Percentiles rank a stretch among this genome's conserved stretches.
These are phyloP conservation scores for Autographa gamma DNA, from an alignment of 2,888 invertebrate species.

Conservation along the genomic window DNA sequence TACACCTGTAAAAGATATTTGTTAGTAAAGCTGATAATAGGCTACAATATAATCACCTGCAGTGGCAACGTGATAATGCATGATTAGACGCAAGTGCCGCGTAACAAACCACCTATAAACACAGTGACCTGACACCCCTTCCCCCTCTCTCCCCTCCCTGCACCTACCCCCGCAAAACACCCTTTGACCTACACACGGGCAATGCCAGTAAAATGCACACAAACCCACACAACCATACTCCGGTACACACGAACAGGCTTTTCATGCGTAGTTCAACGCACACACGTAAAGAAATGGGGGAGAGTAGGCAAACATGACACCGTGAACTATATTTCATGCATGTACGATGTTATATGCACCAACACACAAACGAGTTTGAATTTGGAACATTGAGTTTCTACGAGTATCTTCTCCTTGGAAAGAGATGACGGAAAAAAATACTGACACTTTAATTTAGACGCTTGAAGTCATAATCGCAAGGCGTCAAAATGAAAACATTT, in stretches of 20 bases:
- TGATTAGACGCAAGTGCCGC: slow-evolving; percentile 72
- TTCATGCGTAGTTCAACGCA: slow-evolving; percentile 49
- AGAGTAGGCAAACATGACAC: slow-evolving; percentile 65
- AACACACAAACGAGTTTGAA: slow-evolving; percentile 44
- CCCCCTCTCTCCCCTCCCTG: slow-evolving; percentile 54
- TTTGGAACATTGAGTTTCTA: slow-evolving; percentile 51
- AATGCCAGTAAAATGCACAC: slow-evolving; percentile 59
- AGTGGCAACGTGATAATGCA: slow-evolving; percentile 69
- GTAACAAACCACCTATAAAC: slow-evolving; percentile 78
- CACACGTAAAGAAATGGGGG: slow-evolving; percentile 59
- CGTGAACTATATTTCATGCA: slow-evolving; percentile 66
- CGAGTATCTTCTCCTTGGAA: slow-evolving; percentile 59
- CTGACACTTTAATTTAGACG: slow-evolving; percentile 53
- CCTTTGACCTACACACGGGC: slow-evolving; percentile 67
- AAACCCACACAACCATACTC: slow-evolving; percentile 45
- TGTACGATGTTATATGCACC: slow-evolving; percentile 42
- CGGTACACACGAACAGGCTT: slow-evolving; percentile 41
- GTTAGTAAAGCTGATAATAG: slow-evolving; percentile 41
- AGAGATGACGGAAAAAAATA: slow-evolving; percentile 49
- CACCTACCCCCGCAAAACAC: slow-evolving; percentile 57
- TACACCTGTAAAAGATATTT: slow-evolving; percentile 7
- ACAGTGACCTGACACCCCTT: slow-evolving; percentile 78
- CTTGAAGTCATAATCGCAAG: slow-evolving; percentile 37
- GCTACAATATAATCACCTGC: slow-evolving; percentile 46
- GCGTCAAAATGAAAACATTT: slow-evolving; percentile 47